Evolutionary conservation across 2,113 vertebrate species (phyloP).

Genomic region (Pterocles burchelli): DNA sequence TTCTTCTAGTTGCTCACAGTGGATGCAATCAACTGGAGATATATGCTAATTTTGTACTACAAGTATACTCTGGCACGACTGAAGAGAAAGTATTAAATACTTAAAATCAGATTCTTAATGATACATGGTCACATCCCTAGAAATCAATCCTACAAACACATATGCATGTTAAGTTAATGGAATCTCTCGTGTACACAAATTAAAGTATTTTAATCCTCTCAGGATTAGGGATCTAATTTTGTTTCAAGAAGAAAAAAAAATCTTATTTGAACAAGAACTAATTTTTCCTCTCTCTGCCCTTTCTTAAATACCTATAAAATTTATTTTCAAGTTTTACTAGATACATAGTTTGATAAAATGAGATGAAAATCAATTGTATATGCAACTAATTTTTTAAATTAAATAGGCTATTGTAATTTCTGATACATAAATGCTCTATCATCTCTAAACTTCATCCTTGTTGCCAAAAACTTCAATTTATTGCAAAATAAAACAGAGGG

Average conservation of each 20-base stretch:
- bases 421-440: neutral
- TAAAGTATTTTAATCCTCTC: neutral
- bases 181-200: neutral
- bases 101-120: constrained; percentile 18
- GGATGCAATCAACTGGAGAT: neutral
- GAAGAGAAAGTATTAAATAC: neutral
- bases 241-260: neutral
- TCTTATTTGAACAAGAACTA: neutral
- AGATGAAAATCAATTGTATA: neutral
- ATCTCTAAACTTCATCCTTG: neutral
- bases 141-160: neutral
- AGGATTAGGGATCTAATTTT: neutral
- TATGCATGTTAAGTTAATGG: neutral
- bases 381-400: neutral
- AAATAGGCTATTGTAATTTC: neutral
- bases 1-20: neutral
- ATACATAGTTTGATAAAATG: neutral
- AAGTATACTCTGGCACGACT: neutral
- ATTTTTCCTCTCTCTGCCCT: neutral
- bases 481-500: neutral
- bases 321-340: neutral
- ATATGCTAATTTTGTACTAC: neutral
- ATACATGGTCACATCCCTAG: neutral
- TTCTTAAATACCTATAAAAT: neutral
- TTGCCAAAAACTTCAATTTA: neutral